Percentiles rank a stretch among this genome's conserved stretches.
phyloP scores from a whole-genome alignment of 2,797 vertebrate genomes.

The Geotrypetes seraphini region DNA sequence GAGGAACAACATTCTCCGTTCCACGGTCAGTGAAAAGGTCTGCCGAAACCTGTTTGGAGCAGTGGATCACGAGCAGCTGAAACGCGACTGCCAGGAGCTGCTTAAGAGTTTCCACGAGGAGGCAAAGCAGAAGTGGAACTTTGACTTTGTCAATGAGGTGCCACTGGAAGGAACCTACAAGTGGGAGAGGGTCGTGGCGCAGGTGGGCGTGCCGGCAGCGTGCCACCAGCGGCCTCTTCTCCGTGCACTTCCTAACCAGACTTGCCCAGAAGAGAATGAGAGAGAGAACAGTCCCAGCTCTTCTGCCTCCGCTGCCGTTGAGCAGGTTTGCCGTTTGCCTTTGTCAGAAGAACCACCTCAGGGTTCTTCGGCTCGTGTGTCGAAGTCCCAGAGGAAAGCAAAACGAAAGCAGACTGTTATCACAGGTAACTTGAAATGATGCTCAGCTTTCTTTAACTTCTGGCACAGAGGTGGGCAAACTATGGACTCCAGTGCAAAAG shows the following conservation, averaged over 20 bases:
- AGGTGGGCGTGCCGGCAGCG: conserved; percentile 40
- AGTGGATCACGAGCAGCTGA: conserved; percentile 68
- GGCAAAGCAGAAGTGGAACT: conserved; percentile 74
- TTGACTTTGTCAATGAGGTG: conserved; percentile 69
- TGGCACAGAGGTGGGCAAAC: no score
- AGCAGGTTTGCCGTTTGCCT: no score
- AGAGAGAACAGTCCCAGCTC: no score
- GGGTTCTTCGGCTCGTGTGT: conserved; percentile 1
- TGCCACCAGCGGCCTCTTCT: no score
- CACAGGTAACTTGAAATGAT: conserved; percentile 76
- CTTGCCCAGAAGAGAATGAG: not conserved
- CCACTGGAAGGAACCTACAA: conserved; percentile 65
- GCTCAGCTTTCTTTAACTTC: no score
- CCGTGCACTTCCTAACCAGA: no score
- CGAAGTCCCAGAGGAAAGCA: conserved; percentile 14
- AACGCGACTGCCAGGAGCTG: conserved; percentile 45
- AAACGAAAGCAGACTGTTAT: conserved; percentile 81
- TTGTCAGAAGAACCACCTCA: no score
- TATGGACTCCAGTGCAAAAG: no score
- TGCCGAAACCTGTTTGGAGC: conserved; percentile 78
- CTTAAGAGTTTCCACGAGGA: conserved; percentile 61
- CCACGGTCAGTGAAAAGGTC: conserved; percentile 34
- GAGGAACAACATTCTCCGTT: conserved; percentile 19
- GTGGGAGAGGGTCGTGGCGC: conserved; percentile 71
- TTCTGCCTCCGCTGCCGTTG: no score